Evolutionary conservation across 2,797 vertebrate genomes (phyloP).

Genomic region (Choloepus didactylus): DNA sequence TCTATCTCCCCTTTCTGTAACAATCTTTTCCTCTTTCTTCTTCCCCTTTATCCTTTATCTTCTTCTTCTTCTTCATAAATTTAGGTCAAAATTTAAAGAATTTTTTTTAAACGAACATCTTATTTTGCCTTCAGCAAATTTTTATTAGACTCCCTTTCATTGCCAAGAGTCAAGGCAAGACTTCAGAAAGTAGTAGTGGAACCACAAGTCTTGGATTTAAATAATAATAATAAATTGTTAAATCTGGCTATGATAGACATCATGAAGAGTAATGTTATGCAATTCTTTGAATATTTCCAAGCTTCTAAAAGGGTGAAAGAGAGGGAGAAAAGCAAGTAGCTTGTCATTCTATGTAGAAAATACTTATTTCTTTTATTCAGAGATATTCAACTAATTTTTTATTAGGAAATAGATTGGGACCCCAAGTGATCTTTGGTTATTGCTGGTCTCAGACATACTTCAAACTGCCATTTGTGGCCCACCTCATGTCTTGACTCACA

Average conservation of each 20-base stretch:
- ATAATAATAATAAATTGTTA: background rate
- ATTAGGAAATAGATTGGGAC: slow-evolving; percentile 45
- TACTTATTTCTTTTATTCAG: background rate
- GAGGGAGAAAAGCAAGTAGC: background rate
- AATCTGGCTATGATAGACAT: background rate
- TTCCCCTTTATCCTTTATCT: background rate
- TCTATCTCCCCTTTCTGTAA: background rate
- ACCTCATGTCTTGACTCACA: background rate
- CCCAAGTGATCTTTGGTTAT: background rate
- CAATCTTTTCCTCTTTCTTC: background rate
- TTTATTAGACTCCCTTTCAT: slow-evolving; percentile 24
- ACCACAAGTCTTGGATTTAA: background rate
- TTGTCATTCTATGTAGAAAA: slow-evolving; percentile 41
- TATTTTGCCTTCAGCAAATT: slow-evolving; percentile 25
- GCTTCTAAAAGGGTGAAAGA: background rate
- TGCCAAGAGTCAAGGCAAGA: background rate
- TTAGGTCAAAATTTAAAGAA: background rate
- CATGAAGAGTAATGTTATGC: background rate
- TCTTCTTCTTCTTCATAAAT: background rate
- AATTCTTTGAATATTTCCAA: slow-evolving; percentile 15
- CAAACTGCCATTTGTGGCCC: background rate
- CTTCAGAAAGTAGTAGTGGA: background rate
- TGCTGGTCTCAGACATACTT: background rate
- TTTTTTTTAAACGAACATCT: background rate
- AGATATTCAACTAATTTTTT: slow-evolving; percentile 29